Base-by-base conservation (phyloP, 1,140 invertebrate species). In the Cepaea nemoralis region DNA sequence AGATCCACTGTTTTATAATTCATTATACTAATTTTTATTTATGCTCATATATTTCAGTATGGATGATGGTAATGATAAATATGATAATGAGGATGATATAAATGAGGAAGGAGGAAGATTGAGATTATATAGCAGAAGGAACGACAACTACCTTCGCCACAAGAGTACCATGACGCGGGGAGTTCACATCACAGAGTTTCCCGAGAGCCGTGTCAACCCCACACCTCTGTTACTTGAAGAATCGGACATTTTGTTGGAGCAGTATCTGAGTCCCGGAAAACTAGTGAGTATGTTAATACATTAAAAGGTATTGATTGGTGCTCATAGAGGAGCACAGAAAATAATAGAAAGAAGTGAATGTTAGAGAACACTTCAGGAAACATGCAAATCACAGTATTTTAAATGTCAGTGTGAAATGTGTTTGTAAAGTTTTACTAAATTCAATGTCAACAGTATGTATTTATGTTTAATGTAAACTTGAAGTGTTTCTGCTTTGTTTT, bases 181-280 rank as follows among this genome's bases (percentile, higher is more conserved):
- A 22, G 87, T 91, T 42, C 88, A 90, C 66, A 90, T 91, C 71
- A 91, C 89, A 76, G 88, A 91, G 71, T 88, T 87, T 80, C 84
- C 85, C 40, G 89, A 89, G 14, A 75, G 83, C 45, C 79, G 85
- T 22, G 83, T 89, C 27, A 91, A 91, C 80, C 90, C 90, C 12
- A 86, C 90, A 37, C 90, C 90, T 14, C 80, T 89, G 22, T 84
- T 86, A 3, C 48, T 89, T 35, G 89, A 91, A 80, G 90, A 91
- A 71, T 85, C 88, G 33, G 91, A 91, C 76, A 59, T 88, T 48
- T 80, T 91, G 1, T 70, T 91, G 35, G 89, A 90, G 83, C 90
- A 91, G 79, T 91, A 87, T 69, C 79, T 88, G 33, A 87, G 86
- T 39, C 85, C 87, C 19, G 85, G 82, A 33, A 88, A 88, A 85